Base-by-base conservation (phyloP, 1,140 invertebrate species). In the Drosophila sproati region DNA sequence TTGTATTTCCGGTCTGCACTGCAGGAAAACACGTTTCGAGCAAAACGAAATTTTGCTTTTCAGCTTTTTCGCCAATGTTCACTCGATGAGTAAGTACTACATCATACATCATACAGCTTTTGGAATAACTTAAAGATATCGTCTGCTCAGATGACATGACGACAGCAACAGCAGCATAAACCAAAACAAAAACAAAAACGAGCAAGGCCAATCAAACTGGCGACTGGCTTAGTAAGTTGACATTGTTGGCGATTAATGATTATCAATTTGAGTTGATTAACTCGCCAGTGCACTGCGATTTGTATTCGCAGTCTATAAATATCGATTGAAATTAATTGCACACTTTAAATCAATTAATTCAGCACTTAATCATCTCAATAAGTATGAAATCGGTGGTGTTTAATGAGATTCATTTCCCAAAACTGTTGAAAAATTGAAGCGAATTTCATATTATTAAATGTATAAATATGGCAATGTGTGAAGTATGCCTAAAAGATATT, bases 1-100 rank as follows among this genome's bases (percentile, higher is more conserved):
- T 78, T 86, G 74, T 74, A 75, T 78, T 86, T 86, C 82, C 82
- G 82, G 82, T 81, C 74, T 68, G 82, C 59, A 66, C 59, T 74
- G 77, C 62, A 80, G 73, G 77, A 77, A 83, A 85, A 86, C 80
- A 79, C 80, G 80, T 79, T 82, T 74, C 63, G 77, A 78, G 80
- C 71, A 63, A 72, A 76, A 82, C 74, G 66, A 51, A 66, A 62
- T 78, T 85, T 73, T 56, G 73, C 72, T 77, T 72, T 67, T 80
- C 61, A 61, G 61, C 63, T 66, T 73, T 83, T 77, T 83, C 56
- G 67, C 62, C 51, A 62, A 20, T 20, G 55, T 47, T 32, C n/a
- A 50, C 39, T 10, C 10, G 29, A 10, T 41, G 10, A 10, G 37
- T 41, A 41, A 41, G 39, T 10, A 10, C 10, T 34, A 52, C 2